These are phyloP conservation scores for Hyposoter didymator DNA, from an alignment of 2,888 invertebrate species.

Conservation along the genomic window DNA sequence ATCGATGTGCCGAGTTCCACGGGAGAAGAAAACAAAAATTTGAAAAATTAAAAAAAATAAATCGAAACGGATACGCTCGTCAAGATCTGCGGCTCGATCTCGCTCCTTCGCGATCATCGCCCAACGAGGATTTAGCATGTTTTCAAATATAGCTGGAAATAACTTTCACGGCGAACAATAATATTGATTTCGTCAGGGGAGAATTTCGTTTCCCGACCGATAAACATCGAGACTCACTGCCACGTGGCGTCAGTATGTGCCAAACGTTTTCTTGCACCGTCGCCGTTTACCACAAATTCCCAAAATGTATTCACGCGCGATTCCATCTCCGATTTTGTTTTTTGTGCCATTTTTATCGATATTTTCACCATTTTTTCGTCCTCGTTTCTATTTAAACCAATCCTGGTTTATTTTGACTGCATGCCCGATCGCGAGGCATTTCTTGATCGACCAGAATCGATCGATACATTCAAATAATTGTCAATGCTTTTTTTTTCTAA, in stretches of 20 bases:
- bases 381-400: neutral
- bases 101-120: neutral
- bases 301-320: neutral
- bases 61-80: conserved; percentile 13
- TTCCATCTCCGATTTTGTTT: conserved; percentile 21
- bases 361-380: neutral
- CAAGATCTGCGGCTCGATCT: conserved; percentile 54
- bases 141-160: conserved; percentile 78
- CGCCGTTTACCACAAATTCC: conserved; percentile 1
- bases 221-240: conserved; percentile 80
- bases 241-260: conserved; percentile 81
- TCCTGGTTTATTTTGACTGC: conserved; percentile 5
- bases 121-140: conserved; percentile 47
- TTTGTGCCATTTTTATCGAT: neutral
- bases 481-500: neutral
- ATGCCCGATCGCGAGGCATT: neutral
- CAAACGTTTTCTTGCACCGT: conserved; percentile 18
- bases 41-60: neutral
- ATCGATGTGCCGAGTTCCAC: conserved; percentile 39
- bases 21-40: neutral
- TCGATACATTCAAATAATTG: neutral
- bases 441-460: neutral
- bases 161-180: conserved; percentile 76
- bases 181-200: conserved; percentile 80
- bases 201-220: conserved; percentile 78